Percentiles rank a stretch among this genome's conserved stretches.
Evolutionary conservation across 1,140 invertebrate genomes (phyloP).

Genomic region (Littorina saxatilis): DNA sequence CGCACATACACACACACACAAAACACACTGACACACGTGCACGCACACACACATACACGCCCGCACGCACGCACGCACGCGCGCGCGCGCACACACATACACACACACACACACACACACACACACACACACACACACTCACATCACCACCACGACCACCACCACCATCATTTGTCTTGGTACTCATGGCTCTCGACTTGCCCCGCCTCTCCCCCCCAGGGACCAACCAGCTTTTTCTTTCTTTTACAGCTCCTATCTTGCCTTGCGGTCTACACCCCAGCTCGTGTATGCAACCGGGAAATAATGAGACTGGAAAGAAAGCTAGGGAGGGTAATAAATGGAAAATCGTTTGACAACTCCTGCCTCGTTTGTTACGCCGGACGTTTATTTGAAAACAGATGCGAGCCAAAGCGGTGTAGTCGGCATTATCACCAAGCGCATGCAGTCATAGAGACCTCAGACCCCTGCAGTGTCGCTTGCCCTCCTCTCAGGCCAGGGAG

Average conservation of each 20-base stretch:
- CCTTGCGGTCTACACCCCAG: too few species aligned
- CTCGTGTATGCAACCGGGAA: slow-evolving; percentile 29
- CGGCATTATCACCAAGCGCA: slow-evolving; percentile 19
- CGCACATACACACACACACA: too few species aligned
- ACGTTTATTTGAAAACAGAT: slow-evolving; percentile 35
- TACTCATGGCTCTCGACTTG: not conserved
- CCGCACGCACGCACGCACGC: too few species aligned
- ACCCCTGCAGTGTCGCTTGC: too few species aligned
- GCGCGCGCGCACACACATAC: too few species aligned
- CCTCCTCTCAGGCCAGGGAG: too few species aligned
- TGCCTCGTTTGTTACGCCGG: slow-evolving; percentile 33
- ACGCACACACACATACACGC: too few species aligned
- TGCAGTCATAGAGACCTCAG: not conserved
- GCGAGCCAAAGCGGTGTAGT: slow-evolving; percentile 9
- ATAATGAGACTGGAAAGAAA: slow-evolving; percentile 38
- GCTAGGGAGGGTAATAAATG: slow-evolving; percentile 25
- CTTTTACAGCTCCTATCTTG: slow-evolving; percentile 32
- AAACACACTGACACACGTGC: too few species aligned
- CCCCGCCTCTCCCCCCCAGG: slow-evolving; percentile 9
- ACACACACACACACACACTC: too few species aligned
- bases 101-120: too few species aligned
- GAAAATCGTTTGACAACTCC: slow-evolving; percentile 32
- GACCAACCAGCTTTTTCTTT: slow-evolving; percentile 5
- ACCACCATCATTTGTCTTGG: slow-evolving; percentile 30
- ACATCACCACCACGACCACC: too few species aligned